These are phyloP conservation scores for Pandemis cinnamomeana DNA, from an alignment of 2,888 invertebrate genomes.

Conservation along the genomic window DNA sequence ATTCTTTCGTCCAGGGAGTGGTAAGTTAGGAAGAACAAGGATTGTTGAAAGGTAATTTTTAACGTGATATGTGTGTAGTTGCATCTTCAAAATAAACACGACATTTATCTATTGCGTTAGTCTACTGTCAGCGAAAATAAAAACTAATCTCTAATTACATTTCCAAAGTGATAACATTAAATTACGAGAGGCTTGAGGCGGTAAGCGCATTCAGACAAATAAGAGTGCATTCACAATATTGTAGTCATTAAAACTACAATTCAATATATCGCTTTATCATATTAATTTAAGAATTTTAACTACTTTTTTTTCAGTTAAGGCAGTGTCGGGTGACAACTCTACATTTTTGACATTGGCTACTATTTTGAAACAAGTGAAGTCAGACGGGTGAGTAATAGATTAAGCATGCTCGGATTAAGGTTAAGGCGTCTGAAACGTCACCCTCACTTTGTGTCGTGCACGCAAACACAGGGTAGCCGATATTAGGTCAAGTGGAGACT, in stretches of 20 bases:
- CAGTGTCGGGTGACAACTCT: not conserved
- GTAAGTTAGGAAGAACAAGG: conserved; percentile 5
- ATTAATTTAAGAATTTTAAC: not conserved
- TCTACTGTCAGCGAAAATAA: conserved; percentile 64
- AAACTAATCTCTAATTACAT: conserved; percentile 59
- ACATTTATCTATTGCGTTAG: conserved; percentile 57
- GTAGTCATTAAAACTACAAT: not conserved
- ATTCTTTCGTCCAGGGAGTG: conserved; percentile 3
- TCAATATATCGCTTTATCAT: too few species aligned
- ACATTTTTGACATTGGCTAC: conserved; percentile 1
- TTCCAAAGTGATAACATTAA: conserved; percentile 50
- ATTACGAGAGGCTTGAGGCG: conserved; percentile 67
- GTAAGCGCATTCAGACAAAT: conserved; percentile 60
- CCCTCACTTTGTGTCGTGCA: conserved; percentile 19
- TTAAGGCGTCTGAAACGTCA: conserved; percentile 19
- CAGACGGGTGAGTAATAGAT: conserved; percentile 31
- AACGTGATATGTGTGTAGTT: conserved; percentile 19
- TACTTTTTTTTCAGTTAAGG: not conserved
- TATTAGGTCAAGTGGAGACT: conserved; percentile 16
- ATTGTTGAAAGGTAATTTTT: conserved; percentile 12
- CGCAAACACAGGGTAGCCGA: conserved; percentile 33
- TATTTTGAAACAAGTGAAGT: not conserved
- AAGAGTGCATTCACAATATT: conserved; percentile 71
- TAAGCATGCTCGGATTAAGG: conserved; percentile 37
- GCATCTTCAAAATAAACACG: conserved; percentile 43